These are phyloP conservation scores for Meloidogyne chitwoodi DNA, from an alignment of 1,140 invertebrate genomes.

Conservation along the genomic window DNA sequence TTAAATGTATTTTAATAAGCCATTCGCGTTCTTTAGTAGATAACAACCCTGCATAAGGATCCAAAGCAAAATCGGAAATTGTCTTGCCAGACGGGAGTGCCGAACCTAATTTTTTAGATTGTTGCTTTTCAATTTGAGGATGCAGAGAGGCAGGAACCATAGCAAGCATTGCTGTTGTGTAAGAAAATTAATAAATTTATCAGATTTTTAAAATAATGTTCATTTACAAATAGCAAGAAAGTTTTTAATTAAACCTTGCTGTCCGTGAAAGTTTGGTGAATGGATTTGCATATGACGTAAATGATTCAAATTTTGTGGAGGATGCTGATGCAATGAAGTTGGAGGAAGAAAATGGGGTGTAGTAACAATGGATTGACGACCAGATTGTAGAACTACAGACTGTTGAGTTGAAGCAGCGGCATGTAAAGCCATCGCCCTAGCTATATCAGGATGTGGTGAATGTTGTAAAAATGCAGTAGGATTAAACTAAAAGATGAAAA, in stretches of 20 bases:
- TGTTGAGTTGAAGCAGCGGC: background rate
- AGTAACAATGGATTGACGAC: background rate
- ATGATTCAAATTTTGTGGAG: background rate
- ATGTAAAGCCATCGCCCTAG: background rate
- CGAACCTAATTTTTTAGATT: background rate
- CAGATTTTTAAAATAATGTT: too few relatives aligned
- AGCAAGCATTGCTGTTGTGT: background rate
- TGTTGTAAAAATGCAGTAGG: background rate
- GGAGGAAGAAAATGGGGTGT: background rate
- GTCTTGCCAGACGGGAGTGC: constrained; percentile 43
- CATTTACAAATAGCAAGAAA: too few relatives aligned
- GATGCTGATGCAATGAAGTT: background rate
- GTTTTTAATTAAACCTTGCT: background rate
- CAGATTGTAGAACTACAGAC: background rate
- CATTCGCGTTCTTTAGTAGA: constrained; percentile 58
- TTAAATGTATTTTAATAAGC: constrained; percentile 57
- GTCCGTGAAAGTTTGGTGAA: background rate
- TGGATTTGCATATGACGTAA: background rate
- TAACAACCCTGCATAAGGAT: constrained; percentile 59
- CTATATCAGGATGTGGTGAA: background rate
- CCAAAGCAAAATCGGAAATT: constrained; percentile 55
- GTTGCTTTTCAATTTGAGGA: constrained; percentile 2
- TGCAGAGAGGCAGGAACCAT: constrained; percentile 8
- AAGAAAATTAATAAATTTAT: too few relatives aligned
- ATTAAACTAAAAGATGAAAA: background rate